phyloP scores from a whole-genome alignment of 1,140 invertebrate genomes.

The Lineus longissimus region DNA sequence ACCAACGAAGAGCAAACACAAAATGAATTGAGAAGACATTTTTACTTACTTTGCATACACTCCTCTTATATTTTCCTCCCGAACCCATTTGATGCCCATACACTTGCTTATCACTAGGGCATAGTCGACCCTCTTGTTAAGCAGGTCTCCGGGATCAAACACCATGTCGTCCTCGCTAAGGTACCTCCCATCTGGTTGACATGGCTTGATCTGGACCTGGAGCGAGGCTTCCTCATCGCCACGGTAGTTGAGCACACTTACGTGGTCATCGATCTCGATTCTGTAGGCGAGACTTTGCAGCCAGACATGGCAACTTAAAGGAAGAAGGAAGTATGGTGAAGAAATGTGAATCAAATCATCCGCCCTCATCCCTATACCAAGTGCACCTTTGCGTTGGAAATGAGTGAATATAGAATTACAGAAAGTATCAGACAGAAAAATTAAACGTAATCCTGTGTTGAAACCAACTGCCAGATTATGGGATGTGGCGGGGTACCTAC shows the following conservation, averaged over 20 bases:
- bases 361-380: not conserved
- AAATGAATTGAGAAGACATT: no score
- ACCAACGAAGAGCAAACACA: no score
- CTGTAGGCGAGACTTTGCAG: constrained; percentile 31
- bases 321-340: not conserved
- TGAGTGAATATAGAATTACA: no score
- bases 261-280: constrained; percentile 33
- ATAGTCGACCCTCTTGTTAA: constrained; percentile 25
- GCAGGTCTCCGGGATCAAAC: constrained; percentile 28
- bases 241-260: constrained; percentile 34
- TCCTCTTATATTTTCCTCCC: constrained; percentile 27
- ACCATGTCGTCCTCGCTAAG: constrained; percentile 24
- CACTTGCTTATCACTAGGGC: constrained; percentile 23
- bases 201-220: constrained; percentile 29
- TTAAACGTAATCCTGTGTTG: no score
- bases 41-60: constrained; percentile 28
- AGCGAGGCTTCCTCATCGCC: constrained; percentile 34
- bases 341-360: not conserved
- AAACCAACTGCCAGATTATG: not conserved
- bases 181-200: constrained; percentile 22
- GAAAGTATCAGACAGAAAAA: no score
- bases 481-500: constrained; percentile 14
- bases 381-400: not conserved
- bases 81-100: constrained; percentile 33
- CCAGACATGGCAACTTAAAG: constrained; percentile 30